Percentiles rank a stretch among this genome's conserved stretches.
Conservation (phyloP, 2,888 invertebrate species). For the Arrhopalites spinosus region DNA sequence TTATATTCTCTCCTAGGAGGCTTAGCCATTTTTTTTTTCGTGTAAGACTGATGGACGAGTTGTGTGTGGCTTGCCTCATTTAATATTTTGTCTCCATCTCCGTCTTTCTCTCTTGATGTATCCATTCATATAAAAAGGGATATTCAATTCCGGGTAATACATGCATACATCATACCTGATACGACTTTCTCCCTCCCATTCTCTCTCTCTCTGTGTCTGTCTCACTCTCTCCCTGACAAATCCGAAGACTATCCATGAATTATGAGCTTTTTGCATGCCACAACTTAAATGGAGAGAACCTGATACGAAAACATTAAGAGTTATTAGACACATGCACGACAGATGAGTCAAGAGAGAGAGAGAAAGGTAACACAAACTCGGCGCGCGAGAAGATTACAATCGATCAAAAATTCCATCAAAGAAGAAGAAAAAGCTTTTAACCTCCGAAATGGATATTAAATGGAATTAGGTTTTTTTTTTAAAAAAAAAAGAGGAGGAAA, state of each 20-base stretch:
- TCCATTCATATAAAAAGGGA: not conserved
- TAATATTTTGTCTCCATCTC: no score
- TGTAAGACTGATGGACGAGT: no score
- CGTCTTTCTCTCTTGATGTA: not conserved
- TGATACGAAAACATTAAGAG: constrained; percentile 34
- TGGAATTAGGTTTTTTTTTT: constrained; percentile 26
- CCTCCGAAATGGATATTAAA: constrained; percentile 36
- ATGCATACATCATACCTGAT: no score
- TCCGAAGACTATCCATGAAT: constrained; percentile 28
- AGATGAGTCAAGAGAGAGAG: not conserved
- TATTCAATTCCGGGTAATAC: no score
- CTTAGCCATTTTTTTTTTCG: no score
- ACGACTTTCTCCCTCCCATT: no score
- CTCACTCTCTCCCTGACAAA: not conserved
- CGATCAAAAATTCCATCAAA: constrained; percentile 38
- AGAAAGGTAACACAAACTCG: not conserved
- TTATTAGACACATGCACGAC: constrained; percentile 33
- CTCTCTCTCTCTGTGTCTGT: not conserved
- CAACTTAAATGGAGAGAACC: constrained; percentile 31
- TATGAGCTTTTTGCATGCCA: constrained; percentile 34
- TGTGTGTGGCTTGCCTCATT: no score
- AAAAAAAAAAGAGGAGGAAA: constrained; percentile 18
- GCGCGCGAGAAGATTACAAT: constrained; percentile 31
- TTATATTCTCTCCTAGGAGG: no score
- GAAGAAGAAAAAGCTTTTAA: constrained; percentile 34